Conservation (phyloP, 2,113 vertebrate species). For the Catharus bicknelli region DNA sequence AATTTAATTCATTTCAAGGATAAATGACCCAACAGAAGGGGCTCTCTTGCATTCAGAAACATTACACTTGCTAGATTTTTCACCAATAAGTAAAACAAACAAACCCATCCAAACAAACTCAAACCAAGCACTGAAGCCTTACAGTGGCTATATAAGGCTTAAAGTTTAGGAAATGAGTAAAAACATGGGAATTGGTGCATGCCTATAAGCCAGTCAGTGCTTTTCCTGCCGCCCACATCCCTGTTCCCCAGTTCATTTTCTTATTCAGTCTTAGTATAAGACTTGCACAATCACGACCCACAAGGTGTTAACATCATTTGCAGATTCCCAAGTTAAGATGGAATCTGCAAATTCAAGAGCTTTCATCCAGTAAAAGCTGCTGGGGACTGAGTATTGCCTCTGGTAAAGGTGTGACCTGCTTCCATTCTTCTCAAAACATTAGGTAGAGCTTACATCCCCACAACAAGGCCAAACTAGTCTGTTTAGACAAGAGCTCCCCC, state of each 20-base stretch:
- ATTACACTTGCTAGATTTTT: background rate
- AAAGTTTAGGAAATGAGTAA: background rate
- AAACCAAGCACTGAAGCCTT: background rate
- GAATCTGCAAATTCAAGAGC: no score
- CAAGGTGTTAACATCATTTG: background rate
- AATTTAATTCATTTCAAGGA: background rate
- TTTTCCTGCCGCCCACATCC: background rate
- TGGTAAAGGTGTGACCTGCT: background rate
- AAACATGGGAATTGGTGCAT: background rate
- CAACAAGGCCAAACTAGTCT: background rate
- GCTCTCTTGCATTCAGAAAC: background rate
- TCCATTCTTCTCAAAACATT: background rate
- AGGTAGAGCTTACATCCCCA: background rate
- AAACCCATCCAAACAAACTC: background rate
- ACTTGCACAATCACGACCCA: background rate
- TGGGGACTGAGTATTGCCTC: background rate
- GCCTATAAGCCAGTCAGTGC: background rate
- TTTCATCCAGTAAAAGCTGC: background rate
- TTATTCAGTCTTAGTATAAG: background rate
- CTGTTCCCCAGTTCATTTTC: background rate
- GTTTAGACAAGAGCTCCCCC: background rate
- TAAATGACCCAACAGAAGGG: background rate
- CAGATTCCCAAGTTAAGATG: background rate
- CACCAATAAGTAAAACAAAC: background rate
- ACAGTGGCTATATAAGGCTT: background rate